Evolutionary conservation across 2,888 invertebrate genomes (phyloP).

Genomic region (Adineta ricciae): DNA sequence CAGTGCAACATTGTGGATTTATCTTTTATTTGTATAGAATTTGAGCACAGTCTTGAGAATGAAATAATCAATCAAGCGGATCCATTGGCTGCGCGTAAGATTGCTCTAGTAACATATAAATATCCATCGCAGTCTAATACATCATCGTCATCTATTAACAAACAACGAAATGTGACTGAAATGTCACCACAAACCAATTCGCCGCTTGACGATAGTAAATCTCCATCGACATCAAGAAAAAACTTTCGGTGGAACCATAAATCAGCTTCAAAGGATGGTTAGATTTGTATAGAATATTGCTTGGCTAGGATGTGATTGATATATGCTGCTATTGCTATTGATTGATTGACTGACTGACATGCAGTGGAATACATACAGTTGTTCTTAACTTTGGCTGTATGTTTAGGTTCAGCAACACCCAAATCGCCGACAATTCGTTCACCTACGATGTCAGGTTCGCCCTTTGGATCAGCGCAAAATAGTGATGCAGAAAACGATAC

Average conservation of each 20-base stretch:
- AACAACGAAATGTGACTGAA: background rate
- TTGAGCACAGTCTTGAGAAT: background rate
- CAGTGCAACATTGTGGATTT: background rate
- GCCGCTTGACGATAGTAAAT: background rate
- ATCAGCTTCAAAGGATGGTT: background rate
- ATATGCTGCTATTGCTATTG: background rate
- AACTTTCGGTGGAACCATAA: background rate
- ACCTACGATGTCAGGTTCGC: background rate
- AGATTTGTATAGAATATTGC: background rate
- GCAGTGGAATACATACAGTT: background rate
- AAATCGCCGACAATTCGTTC: slow-evolving; percentile 11
- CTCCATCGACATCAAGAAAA: background rate
- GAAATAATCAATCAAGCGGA: background rate
- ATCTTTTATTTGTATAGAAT: background rate
- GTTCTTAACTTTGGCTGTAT: background rate
- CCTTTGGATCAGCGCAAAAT: background rate
- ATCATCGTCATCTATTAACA: background rate
- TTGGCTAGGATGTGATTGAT: background rate
- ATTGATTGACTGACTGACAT: background rate
- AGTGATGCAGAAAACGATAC: background rate
- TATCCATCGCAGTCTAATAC: background rate
- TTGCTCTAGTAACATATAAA: background rate
- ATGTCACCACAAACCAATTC: background rate
- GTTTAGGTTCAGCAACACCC: background rate
- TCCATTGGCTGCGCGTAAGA: background rate